A percentile compares a stretch with the other conserved stretches of the same genome.
Evolutionary conservation across 2,113 vertebrate species (phyloP).

Genomic region (Hippocampus comes): DNA sequence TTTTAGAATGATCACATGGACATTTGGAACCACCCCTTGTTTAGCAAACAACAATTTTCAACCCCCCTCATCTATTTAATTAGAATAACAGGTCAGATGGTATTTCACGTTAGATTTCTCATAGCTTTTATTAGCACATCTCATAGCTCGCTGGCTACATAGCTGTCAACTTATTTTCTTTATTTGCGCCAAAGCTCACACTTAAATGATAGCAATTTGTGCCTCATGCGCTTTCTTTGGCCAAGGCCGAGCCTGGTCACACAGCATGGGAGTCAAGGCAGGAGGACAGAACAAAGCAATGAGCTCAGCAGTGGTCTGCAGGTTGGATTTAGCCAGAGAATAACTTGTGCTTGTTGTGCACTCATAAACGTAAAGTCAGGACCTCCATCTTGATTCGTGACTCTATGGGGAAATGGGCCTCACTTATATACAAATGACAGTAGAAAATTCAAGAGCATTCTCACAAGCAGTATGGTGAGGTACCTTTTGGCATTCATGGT

Average conservation of each 20-base stretch:
- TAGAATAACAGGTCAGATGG: background rate
- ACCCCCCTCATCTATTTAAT: background rate
- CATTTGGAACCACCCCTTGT: background rate
- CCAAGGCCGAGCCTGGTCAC: constrained; percentile 16
- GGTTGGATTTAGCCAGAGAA: constrained; percentile 21
- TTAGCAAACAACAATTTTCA: background rate
- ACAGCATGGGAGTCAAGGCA: background rate
- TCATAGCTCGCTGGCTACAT: background rate
- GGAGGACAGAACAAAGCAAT: background rate
- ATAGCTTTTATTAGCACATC: too few species aligned
- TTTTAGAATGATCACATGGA: background rate
- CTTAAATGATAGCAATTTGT: constrained; percentile 36
- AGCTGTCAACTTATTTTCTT: constrained; percentile 20
- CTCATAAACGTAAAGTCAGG: too few species aligned
- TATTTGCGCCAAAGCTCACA: constrained; percentile 12
- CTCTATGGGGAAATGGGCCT: too few species aligned
- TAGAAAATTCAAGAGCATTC: too few species aligned
- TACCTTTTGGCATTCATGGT: too few species aligned
- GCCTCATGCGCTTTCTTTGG: constrained; percentile 4
- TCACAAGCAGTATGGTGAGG: too few species aligned
- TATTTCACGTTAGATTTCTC: too few species aligned
- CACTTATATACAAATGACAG: too few species aligned
- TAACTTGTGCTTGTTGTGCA: background rate
- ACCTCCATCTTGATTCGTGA: too few species aligned
- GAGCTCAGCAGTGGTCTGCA: background rate